Evolutionary conservation across 2,797 vertebrate genomes (phyloP).

Genomic region (Balearica regulorum): DNA sequence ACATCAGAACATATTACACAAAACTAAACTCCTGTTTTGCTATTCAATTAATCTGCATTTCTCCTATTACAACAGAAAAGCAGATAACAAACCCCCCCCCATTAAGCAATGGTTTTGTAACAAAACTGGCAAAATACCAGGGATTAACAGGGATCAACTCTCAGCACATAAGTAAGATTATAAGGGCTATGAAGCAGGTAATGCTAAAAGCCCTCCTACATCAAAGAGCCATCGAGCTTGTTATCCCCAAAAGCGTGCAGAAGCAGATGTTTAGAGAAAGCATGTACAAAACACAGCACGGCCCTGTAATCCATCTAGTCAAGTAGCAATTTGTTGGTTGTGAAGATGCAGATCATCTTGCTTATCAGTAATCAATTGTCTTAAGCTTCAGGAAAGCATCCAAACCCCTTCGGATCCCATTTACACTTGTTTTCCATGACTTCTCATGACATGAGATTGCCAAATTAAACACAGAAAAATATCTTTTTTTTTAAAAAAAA

Average conservation of each 20-base stretch:
- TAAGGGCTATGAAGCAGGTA: not conserved
- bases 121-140: not conserved
- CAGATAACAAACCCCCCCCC: accelerated
- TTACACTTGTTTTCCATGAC: not conserved
- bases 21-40: not conserved
- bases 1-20: not conserved
- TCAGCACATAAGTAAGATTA: not conserved
- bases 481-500: not conserved
- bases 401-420: not conserved
- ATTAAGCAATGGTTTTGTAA: not conserved
- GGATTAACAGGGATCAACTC: not conserved
- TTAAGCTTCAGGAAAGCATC: not conserved
- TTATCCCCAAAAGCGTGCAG: not conserved
- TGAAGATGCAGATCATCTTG: not conserved
- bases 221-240: not conserved
- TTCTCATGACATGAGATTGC: not conserved
- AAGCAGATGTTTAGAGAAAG: not conserved
- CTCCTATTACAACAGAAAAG: not conserved
- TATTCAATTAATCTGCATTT: not conserved
- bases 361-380: not conserved
- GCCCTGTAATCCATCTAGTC: not conserved
- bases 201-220: not conserved
- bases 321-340: not conserved
- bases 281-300: accelerated
- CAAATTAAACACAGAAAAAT: not conserved